Evolutionary conservation across 2,888 invertebrate genomes (phyloP).

Genomic region (Amphipoea lucens): DNA sequence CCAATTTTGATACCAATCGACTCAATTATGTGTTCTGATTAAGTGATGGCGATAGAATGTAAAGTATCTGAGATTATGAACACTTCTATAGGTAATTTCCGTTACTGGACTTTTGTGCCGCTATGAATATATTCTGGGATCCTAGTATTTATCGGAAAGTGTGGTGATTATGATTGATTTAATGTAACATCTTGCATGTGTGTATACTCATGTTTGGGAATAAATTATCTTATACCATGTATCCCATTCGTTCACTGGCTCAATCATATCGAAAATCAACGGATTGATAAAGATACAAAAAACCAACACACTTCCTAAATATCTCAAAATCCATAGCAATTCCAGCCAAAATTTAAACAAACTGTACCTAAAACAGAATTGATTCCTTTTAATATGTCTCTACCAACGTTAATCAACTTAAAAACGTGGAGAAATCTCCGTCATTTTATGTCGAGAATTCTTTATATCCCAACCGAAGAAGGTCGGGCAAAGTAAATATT

Average conservation of each 20-base stretch:
- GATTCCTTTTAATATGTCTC: constrained; percentile 51
- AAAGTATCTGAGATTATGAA: background rate
- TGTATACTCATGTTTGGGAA: background rate
- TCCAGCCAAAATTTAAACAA: constrained; percentile 11
- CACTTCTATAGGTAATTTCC: background rate
- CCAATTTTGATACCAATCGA: no score
- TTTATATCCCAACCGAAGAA: constrained; percentile 46
- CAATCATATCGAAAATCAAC: background rate
- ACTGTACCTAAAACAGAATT: constrained; percentile 44
- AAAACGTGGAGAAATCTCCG: constrained; percentile 57
- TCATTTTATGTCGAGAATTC: constrained; percentile 57
- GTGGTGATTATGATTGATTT: background rate
- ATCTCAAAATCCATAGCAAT: background rate
- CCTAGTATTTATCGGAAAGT: background rate
- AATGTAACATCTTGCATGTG: background rate
- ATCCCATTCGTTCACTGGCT: background rate
- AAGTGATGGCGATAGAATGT: background rate
- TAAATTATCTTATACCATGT: background rate
- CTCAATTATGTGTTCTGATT: background rate
- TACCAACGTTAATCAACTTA: constrained; percentile 64
- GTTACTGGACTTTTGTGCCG: background rate
- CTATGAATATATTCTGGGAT: background rate
- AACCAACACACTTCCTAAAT: background rate
- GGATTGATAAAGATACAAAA: background rate
- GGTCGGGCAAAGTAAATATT: constrained; percentile 55